Evolutionary conservation across 2,888 invertebrate genomes (phyloP), one percentile per base, ranked within the genome.

Genomic region (Oscheius sp.): DNA sequence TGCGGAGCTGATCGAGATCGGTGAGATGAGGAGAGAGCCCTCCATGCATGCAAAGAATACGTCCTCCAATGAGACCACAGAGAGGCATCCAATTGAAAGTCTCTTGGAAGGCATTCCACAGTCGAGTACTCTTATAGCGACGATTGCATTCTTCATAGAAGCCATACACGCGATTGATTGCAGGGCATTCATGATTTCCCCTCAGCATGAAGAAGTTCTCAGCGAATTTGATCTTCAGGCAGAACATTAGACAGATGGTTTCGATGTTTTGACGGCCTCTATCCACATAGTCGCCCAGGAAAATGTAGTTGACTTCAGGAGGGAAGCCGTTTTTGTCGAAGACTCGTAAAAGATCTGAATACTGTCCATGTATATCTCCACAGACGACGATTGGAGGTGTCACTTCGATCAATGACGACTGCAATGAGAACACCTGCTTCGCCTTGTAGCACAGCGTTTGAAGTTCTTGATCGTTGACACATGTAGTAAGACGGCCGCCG

Each of bases 51-150:
- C 77, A 81, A 8, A 81, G 73, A 44, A 83, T 81, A 22, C 77
- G 73, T 14, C 74, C 77, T 24, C 80, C 81, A 47, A 81, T 82
- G 36, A 83, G 70, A 8, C 77, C 83, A 59, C 72, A 70, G 51
- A 82, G 69, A 1, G 83, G 83, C 82, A 83, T 82, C 80, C 80
- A 81, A 71, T 80, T 81, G 77, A 83, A 83, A 0, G 81, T 74
- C 51, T 82, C 81, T 70, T 80, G 80, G 68, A 81, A 81, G n/a
- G 71, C 65, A 24, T 72, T 51, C 80, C 80, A 81, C 14, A 81
- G 67, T 22, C 76, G 70, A 71, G 72, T 77, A 24, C 32, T 36
- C 75, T 62, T 72, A 63, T 81, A 80, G 50, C 81, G 45, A 24
- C 78, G 70, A 50, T 77, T 78, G 63, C 77, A 78, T 62, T 81